These are phyloP conservation scores for Rosalia funebris DNA, from an alignment of 2,888 invertebrate genomes.

Conservation along the genomic window DNA sequence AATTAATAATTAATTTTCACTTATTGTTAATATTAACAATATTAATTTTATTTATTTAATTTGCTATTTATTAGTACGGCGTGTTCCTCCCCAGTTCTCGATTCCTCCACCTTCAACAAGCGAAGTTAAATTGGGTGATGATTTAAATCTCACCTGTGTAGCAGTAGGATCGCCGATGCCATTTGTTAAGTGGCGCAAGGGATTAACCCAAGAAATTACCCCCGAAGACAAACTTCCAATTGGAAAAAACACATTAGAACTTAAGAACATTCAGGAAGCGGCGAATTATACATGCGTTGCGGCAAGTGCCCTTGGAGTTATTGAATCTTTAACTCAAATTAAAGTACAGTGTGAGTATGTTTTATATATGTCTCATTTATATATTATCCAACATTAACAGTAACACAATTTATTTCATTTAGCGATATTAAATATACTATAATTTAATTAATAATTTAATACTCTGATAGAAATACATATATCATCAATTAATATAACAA, in stretches of 20 bases:
- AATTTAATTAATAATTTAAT: too few relatives aligned
- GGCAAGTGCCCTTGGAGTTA: constrained; percentile 91
- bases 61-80: too few relatives aligned
- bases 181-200: constrained; percentile 92
- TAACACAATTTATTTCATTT: too few relatives aligned
- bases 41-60: background rate
- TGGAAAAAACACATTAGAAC: constrained; percentile 85
- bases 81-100: constrained; percentile 95
- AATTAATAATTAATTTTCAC: too few relatives aligned
- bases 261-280: constrained; percentile 89
- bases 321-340: constrained; percentile 87
- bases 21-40: too few relatives aligned
- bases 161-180: constrained; percentile 99
- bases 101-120: constrained; percentile 86
- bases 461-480: too few relatives aligned
- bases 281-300: constrained; percentile 98
- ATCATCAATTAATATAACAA: too few relatives aligned
- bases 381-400: too few relatives aligned
- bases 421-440: too few relatives aligned
- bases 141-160: constrained; percentile 93
- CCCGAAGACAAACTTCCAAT: constrained; percentile 88
- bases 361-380: too few relatives aligned
- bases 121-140: constrained; percentile 92
- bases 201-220: constrained; percentile 84
- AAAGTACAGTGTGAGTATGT: constrained; percentile 91